phyloP scores from a whole-genome alignment of 2,888 invertebrate species.

The Microctonus aethiopoides region DNA sequence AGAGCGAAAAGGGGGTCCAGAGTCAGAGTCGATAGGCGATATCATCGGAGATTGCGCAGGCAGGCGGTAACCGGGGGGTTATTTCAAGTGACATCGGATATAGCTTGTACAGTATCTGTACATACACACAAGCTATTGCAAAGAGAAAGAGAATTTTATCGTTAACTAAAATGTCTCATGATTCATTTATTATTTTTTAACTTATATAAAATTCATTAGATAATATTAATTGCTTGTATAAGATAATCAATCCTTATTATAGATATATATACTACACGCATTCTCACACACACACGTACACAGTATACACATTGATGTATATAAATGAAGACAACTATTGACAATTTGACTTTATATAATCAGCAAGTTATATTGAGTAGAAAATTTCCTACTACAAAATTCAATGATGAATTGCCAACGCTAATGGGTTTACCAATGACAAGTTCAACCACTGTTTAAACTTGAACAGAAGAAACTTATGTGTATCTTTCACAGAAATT shows the following conservation, averaged over 20 bases:
- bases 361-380: background rate
- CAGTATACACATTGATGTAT: too few relatives aligned
- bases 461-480: conserved; percentile 2
- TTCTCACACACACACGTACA: too few relatives aligned
- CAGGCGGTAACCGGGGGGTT: conserved; percentile 9
- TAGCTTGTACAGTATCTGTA: background rate
- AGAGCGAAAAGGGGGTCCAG: background rate
- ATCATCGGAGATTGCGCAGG: conserved; percentile 28
- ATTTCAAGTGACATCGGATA: conserved; percentile 19
- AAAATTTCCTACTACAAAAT: conserved; percentile 6
- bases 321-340: background rate
- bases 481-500: background rate
- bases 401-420: conserved; percentile 8
- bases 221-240: background rate
- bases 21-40: conserved; percentile 27
- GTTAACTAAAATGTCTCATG: background rate
- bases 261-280: too few relatives aligned
- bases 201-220: background rate
- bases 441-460: conserved; percentile 21
- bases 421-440: conserved; percentile 21
- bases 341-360: background rate
- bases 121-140: background rate
- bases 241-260: too few relatives aligned
- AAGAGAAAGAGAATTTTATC: background rate
- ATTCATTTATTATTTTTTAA: background rate